Evolutionary conservation across 2,888 invertebrate species (phyloP), one percentile per base, ranked within the genome.

Genomic region (Taphrorychus bicolor): DNA sequence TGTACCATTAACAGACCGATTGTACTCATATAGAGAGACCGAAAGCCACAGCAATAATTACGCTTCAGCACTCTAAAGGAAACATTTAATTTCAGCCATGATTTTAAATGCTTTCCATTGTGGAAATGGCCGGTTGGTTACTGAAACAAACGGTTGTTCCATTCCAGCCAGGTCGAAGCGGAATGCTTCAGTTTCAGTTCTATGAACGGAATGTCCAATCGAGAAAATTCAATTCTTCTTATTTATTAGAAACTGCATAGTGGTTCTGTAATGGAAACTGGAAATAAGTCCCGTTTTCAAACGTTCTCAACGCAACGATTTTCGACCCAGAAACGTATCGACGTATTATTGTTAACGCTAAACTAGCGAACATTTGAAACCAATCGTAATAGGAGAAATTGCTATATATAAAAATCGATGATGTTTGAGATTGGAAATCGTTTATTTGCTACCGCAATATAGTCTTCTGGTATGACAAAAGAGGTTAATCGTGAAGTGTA

Each of bases 221-320:
- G 69, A 42, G 61, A 66, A 65, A 69, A 69, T 69, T 54, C 60
- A 51, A 61, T 66, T 69, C 58, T 52, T 58, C 65, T 59, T 66
- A 69, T 69, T 69, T 69, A 69, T 69, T 69, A 42, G 69, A 58
- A 69, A 69, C 60, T 65, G 64, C 69, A 66, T 61, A 17, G 64
- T 48, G 66, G 60, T 56, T 59, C 59, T 18, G 23, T 66, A 59
- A 65, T 65, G 41, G 65, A 52, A 59, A 51, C 42, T 45, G 45
- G 54, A 54, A 62, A 62, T 62, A 62, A 62, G 23, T 62, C 23
- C 51, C 42, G 40, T 60, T 9, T 19, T 9, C 7, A n/a, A 32
- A 32, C 11, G 32, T 3, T 32, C 32, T 32, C 9, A 2, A 32
- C 32, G 7, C 48, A 16, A 48, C 16, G n/a, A 14, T 48, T 48